Conservation (phyloP, 2,888 invertebrate species). For the Antheraea assamensis region DNA sequence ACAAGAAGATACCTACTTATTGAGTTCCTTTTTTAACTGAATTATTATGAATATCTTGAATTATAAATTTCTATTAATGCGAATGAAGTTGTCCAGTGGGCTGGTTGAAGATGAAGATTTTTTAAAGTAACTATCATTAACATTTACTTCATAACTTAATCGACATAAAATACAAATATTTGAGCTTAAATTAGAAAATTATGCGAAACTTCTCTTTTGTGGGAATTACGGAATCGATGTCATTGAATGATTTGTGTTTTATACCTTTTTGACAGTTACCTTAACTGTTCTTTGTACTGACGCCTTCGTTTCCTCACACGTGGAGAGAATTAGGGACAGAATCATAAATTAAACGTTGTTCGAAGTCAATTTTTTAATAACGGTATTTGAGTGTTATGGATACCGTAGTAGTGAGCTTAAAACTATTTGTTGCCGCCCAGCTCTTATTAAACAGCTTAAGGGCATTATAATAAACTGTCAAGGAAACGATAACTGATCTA, state of each 20-base stretch:
- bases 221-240: conserved; percentile 25
- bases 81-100: background rate
- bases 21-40: too few relatives aligned
- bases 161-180: conserved; percentile 36
- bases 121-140: background rate
- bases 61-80: background rate
- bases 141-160: background rate
- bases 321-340: conserved; percentile 14
- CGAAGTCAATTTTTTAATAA: conserved; percentile 6
- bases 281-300: conserved; percentile 31
- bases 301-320: conserved; percentile 20
- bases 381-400: background rate
- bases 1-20: too few relatives aligned
- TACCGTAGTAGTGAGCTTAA: conserved; percentile 40
- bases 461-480: conserved; percentile 58
- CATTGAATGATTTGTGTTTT: conserved; percentile 25
- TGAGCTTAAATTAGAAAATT: conserved; percentile 40
- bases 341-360: conserved; percentile 13
- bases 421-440: conserved; percentile 43
- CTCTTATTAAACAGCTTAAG: conserved; percentile 55
- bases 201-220: conserved; percentile 31
- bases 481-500: conserved; percentile 28
- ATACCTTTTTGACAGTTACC: conserved; percentile 29
- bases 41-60: too few relatives aligned
- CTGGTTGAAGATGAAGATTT: background rate